Evolutionary conservation across 2,113 vertebrate genomes (phyloP).

Genomic region (Tricholaema leucomelas): DNA sequence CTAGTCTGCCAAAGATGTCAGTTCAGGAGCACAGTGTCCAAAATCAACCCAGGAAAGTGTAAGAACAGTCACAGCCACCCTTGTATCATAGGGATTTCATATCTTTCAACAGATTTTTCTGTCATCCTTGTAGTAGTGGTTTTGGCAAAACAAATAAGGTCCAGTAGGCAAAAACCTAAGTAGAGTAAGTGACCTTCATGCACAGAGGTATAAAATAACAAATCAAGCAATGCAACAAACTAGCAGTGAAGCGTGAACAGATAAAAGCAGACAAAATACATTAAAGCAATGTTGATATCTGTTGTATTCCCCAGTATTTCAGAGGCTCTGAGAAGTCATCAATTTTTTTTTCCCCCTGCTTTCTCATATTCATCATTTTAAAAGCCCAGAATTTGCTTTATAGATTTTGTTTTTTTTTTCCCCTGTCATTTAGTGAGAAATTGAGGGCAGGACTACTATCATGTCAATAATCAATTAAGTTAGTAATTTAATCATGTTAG

Average conservation of each 20-base stretch:
- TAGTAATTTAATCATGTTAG: not conserved
- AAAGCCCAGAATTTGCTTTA: not conserved
- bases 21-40: not conserved
- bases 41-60: not conserved
- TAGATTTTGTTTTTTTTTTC: not conserved
- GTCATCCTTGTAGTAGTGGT: constrained; percentile 17
- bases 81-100: not conserved
- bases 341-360: not conserved
- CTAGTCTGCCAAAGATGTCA: not conserved
- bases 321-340: not conserved
- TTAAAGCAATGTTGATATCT: constrained; percentile 9
- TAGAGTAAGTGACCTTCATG: constrained; percentile 21
- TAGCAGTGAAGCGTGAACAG: not conserved
- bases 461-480: not conserved
- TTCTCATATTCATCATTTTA: not conserved
- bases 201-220: constrained; percentile 35
- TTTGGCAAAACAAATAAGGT: constrained; percentile 28
- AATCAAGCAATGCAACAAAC: not conserved
- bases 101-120: constrained; percentile 40
- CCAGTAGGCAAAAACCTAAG: constrained; percentile 55
- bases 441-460: not conserved
- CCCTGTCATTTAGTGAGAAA: not conserved
- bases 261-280: constrained; percentile 41
- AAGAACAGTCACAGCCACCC: constrained; percentile 35
- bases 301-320: not conserved